Evolutionary conservation across 1,140 invertebrate species (phyloP).

Genomic region (Tribolium castaneum): DNA sequence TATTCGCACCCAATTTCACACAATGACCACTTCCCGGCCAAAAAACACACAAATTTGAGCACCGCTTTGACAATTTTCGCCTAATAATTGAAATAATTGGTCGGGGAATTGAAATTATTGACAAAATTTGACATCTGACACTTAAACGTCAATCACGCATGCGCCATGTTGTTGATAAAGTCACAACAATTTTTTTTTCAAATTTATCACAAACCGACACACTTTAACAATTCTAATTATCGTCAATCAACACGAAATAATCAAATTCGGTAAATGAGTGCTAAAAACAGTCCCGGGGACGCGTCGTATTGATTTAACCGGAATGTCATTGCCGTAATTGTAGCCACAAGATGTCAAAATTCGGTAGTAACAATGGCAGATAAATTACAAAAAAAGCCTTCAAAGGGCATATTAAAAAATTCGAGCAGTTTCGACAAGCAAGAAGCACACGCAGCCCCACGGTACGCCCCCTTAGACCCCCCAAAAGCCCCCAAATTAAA

Average conservation of each 20-base stretch:
- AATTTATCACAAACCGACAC: neutral
- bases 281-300: neutral
- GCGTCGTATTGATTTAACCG: neutral
- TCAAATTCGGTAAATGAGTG: no score
- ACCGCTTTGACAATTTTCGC: neutral
- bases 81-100: neutral
- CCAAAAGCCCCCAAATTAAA: neutral
- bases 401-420: conserved; percentile 92
- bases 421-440: conserved; percentile 88
- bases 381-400: conserved; percentile 75
- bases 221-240: no score
- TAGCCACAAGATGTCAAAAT: conserved; percentile 38
- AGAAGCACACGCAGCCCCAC: conserved; percentile 66
- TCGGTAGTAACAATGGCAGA: conserved; percentile 59
- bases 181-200: neutral
- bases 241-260: no score
- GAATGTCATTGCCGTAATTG: neutral
- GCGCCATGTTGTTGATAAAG: neutral
- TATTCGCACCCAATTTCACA: neutral
- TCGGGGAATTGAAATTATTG: neutral
- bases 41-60: neutral
- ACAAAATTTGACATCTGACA: conserved; percentile 8
- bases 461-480: conserved; percentile 47
- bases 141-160: neutral
- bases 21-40: neutral